phyloP scores from a whole-genome alignment of 1,140 invertebrate genomes.

The Drosophila obscura region DNA sequence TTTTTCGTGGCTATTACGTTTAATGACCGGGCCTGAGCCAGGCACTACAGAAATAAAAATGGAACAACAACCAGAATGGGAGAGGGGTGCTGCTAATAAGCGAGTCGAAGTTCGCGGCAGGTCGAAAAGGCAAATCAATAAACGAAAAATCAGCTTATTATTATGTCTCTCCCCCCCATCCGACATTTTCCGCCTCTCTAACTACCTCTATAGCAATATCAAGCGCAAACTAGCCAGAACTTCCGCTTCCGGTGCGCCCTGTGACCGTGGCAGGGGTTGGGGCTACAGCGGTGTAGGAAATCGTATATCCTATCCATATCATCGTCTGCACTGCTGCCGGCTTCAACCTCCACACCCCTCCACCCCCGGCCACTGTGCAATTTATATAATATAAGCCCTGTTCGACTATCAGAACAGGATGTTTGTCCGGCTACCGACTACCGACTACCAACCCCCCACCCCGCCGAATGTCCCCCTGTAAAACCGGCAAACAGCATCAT shows the following conservation, averaged over 20 bases:
- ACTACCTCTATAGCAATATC: slow-evolving; percentile 54
- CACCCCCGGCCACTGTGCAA: slow-evolving; percentile 49
- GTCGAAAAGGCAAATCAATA: slow-evolving; percentile 64
- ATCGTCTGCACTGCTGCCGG: slow-evolving; percentile 62
- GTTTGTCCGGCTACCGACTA: slow-evolving; percentile 33
- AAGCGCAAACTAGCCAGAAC: slow-evolving; percentile 81
- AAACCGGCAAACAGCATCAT: slow-evolving; percentile 35
- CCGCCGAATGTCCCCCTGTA: too few relatives aligned
- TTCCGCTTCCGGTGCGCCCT: slow-evolving; percentile 73
- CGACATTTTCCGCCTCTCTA: too few relatives aligned
- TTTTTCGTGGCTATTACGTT: slow-evolving; percentile 73
- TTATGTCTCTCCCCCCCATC: slow-evolving; percentile 18
- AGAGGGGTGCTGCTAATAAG: slow-evolving; percentile 61
- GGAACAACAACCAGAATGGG: neutral
- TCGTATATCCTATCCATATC: slow-evolving; percentile 8
- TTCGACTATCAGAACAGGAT: slow-evolving; percentile 72
- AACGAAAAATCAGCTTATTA: slow-evolving; percentile 77
- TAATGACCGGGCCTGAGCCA: slow-evolving; percentile 53
- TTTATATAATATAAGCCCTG: slow-evolving; percentile 71
- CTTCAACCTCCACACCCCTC: slow-evolving; percentile 35
- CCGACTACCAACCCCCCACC: neutral
- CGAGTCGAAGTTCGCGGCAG: slow-evolving; percentile 42
- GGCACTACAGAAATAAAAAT: neutral
- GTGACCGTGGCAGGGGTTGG: slow-evolving; percentile 22
- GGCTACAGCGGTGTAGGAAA: too few relatives aligned